phyloP scores from a whole-genome alignment of 2,888 invertebrate species.

The Drosophila mulleri region DNA sequence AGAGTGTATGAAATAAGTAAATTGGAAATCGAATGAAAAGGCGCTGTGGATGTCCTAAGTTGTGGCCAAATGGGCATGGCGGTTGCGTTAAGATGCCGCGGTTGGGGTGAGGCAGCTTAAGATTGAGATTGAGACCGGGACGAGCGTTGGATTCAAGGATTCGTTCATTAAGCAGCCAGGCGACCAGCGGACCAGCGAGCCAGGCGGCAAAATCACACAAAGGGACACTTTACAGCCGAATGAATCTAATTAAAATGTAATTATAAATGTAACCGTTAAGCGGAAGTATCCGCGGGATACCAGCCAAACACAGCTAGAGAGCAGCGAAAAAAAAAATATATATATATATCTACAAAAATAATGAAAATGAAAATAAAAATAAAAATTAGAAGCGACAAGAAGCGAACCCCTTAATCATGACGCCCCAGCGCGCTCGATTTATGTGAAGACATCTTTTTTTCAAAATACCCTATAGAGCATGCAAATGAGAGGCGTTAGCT shows the following conservation, averaged over 20 bases:
- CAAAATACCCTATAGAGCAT: constrained; percentile 6
- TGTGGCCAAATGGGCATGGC: constrained; percentile 45
- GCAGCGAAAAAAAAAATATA: constrained; percentile 15
- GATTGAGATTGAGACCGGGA: constrained; percentile 34
- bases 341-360: constrained; percentile 49
- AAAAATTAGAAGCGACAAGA: constrained; percentile 77
- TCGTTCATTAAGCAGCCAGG: constrained; percentile 68
- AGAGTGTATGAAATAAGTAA: constrained; percentile 40
- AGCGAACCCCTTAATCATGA: constrained; percentile 79
- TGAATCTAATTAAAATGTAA: constrained; percentile 86
- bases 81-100: neutral
- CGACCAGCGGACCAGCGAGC: constrained; percentile 59
- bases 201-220: constrained; percentile 81
- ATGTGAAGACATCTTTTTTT: constrained; percentile 48
- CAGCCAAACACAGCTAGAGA: constrained; percentile 55
- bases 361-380: constrained; percentile 72
- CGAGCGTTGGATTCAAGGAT: constrained; percentile 41
- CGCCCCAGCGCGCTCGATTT: constrained; percentile 75
- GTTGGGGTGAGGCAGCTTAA: neutral
- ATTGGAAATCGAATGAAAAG: constrained; percentile 77
- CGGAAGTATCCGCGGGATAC: constrained; percentile 84
- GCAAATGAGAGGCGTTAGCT: too few species aligned
- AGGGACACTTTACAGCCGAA: constrained; percentile 86
- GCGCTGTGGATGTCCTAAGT: constrained; percentile 44
- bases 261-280: constrained; percentile 85